phyloP scores from a whole-genome alignment of 2,113 vertebrate species.

The Neogobius melanostomus region DNA sequence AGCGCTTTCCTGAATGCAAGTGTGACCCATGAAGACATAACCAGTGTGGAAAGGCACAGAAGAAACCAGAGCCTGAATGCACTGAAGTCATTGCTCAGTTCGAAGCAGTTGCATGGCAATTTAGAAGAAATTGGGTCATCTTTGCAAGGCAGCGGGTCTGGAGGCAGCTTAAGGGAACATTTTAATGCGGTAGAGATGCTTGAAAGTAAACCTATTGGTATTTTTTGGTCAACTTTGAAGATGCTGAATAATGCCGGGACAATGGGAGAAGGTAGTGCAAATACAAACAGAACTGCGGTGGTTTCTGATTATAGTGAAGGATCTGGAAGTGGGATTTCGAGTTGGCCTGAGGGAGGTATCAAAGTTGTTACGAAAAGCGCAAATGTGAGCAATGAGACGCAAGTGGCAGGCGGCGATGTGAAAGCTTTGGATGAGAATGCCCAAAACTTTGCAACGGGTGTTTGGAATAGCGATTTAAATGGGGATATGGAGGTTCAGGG shows the following conservation, averaged over 20 bases:
- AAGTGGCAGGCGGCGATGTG: not conserved
- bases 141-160: constrained; percentile 77
- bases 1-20: not conserved
- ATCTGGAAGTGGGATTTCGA: constrained; percentile 6
- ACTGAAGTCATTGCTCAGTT: constrained; percentile 8
- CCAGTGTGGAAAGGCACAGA: not conserved
- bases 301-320: not conserved
- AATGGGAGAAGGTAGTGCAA: not conserved
- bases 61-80: not conserved
- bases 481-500: not conserved
- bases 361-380: not conserved
- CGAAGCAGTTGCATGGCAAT: constrained; percentile 1
- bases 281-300: not conserved
- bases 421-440: not conserved
- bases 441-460: not conserved
- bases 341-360: constrained; percentile 32
- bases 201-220: not conserved
- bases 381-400: not conserved
- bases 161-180: constrained; percentile 72
- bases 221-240: not conserved
- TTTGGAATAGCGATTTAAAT: not conserved
- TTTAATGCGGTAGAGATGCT: constrained; percentile 34
- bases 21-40: not conserved
- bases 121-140: constrained; percentile 48
- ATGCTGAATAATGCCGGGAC: not conserved